phyloP scores from a whole-genome alignment of 2,888 invertebrate genomes.

The Drosophila limbata region DNA sequence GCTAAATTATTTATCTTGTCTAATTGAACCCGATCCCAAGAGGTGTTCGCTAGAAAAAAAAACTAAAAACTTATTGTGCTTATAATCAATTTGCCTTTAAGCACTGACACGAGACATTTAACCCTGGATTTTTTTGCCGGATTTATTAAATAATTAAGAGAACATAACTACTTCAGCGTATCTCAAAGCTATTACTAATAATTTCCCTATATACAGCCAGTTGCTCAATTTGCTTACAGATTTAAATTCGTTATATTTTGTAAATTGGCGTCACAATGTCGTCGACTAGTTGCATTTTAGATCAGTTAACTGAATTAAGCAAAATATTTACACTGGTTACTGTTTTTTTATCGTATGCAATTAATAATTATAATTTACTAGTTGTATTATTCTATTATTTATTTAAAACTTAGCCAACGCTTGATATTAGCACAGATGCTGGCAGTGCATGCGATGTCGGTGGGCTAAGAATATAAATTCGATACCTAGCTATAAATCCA shows the following conservation, averaged over 20 bases:
- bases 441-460: background rate
- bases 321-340: background rate
- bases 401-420: background rate
- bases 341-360: background rate
- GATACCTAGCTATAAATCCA: conserved; percentile 54
- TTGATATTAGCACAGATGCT: background rate
- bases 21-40: conserved; percentile 32
- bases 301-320: no score
- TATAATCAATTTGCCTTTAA: conserved; percentile 15
- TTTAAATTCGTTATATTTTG: no score
- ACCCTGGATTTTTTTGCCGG: conserved; percentile 21
- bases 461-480: background rate
- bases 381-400: no score
- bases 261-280: no score
- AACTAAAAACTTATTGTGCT: conserved; percentile 18
- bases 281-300: no score
- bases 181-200: background rate
- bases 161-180: conserved; percentile 35
- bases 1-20: conserved; percentile 23
- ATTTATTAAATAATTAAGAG: conserved; percentile 15
- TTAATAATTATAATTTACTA: background rate
- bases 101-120: conserved; percentile 15
- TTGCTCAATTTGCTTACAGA: no score
- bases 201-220: background rate
- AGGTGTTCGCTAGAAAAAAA: conserved; percentile 9